Conservation (phyloP, 2,888 invertebrate genomes). For the Candidula unifasciata region DNA sequence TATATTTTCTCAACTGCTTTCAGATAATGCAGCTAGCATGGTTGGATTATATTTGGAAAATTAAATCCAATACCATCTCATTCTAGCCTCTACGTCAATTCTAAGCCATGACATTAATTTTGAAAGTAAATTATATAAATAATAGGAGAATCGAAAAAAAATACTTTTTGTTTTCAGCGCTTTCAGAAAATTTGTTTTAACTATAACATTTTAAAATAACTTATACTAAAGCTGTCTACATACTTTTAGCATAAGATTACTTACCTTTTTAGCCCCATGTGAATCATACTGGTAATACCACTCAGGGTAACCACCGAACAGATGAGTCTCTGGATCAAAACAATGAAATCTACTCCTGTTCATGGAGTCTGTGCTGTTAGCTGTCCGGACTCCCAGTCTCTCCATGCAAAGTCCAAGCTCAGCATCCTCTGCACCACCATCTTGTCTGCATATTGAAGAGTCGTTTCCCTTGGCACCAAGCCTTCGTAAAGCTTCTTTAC, state of each 20-base stretch:
- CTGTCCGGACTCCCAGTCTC: slow-evolving; percentile 64
- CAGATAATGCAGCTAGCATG: too few species aligned
- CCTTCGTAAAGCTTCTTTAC: slow-evolving; percentile 85
- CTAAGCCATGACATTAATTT: too few species aligned
- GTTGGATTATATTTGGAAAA: too few species aligned
- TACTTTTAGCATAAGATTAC: neutral
- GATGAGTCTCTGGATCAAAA: slow-evolving; percentile 67
- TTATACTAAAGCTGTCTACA: too few species aligned
- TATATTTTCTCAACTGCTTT: too few species aligned
- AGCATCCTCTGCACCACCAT: slow-evolving; percentile 71
- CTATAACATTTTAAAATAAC: too few species aligned
- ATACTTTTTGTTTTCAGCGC: too few species aligned
- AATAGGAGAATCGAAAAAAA: too few species aligned
- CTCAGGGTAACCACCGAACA: slow-evolving; percentile 66
- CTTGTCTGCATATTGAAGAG: slow-evolving; percentile 55
- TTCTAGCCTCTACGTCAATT: too few species aligned
- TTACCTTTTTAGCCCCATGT: slow-evolving; percentile 67
- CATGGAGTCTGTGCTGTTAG: slow-evolving; percentile 65
- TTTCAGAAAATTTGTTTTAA: too few species aligned
- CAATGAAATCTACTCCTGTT: slow-evolving; percentile 72
- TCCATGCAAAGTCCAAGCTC: slow-evolving; percentile 70
- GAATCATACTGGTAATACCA: slow-evolving; percentile 71
- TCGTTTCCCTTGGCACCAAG: slow-evolving; percentile 79
- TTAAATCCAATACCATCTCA: too few species aligned
- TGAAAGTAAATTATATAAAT: too few species aligned